A percentile compares a stretch with the other conserved stretches of the same genome.
Conservation (phyloP, 2,113 vertebrate genomes). For the Thalassarche chlororhynchos region DNA sequence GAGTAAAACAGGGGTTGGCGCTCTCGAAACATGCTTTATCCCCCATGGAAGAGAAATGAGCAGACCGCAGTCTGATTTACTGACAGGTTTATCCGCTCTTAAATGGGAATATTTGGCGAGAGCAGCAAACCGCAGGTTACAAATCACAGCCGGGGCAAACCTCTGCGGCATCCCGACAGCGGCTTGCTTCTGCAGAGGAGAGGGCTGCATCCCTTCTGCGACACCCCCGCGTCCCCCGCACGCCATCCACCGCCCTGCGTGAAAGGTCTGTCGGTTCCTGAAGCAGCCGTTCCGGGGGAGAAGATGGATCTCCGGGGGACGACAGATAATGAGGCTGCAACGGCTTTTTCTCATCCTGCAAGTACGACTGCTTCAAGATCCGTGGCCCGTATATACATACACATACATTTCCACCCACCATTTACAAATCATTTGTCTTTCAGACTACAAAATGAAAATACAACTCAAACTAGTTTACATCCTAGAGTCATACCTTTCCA, state of each 20-base stretch:
- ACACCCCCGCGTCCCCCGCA: neutral
- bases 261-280: too few species aligned
- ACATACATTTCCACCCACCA: neutral
- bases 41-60: neutral
- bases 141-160: neutral
- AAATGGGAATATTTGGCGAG: neutral
- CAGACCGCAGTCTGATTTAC: neutral
- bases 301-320: neutral
- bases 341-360: neutral
- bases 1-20: neutral
- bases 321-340: neutral
- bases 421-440: neutral
- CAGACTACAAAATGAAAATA: neutral
- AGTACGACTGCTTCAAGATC: neutral
- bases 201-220: neutral
- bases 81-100: neutral
- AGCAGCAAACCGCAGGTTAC: neutral
- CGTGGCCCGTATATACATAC: accelerated
- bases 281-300: accelerated
- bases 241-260: neutral
- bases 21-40: neutral
- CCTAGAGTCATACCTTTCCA: neutral
- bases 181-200: neutral
- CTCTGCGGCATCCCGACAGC: accelerated
- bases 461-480: neutral